Conservation (phyloP, 2,797 vertebrate species). For the Hypotaenidia okinawae region DNA sequence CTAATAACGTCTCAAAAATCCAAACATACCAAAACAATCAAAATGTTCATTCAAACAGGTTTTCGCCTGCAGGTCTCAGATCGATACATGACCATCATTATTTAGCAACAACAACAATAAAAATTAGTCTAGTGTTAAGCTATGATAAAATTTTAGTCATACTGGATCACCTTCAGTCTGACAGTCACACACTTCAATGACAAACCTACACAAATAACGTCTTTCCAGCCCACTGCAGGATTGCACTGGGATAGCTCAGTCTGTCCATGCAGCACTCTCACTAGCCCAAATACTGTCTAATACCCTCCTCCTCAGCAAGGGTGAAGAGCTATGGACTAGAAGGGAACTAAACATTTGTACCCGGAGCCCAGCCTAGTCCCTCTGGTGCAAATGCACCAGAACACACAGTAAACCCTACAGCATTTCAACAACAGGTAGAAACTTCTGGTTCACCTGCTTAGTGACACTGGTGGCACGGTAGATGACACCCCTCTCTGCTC, state of each 20-base stretch:
- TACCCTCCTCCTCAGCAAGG: not conserved
- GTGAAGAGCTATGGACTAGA: not conserved
- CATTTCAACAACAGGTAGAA: not conserved
- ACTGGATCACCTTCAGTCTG: not conserved
- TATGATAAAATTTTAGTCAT: not conserved
- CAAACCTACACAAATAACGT: not conserved
- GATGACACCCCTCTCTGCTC: not conserved
- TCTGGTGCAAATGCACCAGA: not conserved
- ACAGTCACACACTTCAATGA: not conserved
- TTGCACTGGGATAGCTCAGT: too few relatives aligned
- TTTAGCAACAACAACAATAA: not conserved
- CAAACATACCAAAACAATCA: not conserved
- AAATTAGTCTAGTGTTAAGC: not conserved
- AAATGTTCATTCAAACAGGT: not conserved
- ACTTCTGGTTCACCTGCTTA: not conserved
- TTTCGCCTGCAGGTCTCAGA: not conserved
- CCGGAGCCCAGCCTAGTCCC: not conserved
- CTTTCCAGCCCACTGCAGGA: not conserved
- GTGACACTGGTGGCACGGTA: rapidly evolving
- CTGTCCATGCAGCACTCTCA: not conserved
- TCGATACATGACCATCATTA: not conserved
- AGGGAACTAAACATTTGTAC: not conserved
- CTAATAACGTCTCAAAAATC: not conserved
- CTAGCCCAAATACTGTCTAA: not conserved
- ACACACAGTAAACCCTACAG: not conserved